Conservation (phyloP, 1,140 invertebrate genomes). For the Melipona quadrifasciata region DNA sequence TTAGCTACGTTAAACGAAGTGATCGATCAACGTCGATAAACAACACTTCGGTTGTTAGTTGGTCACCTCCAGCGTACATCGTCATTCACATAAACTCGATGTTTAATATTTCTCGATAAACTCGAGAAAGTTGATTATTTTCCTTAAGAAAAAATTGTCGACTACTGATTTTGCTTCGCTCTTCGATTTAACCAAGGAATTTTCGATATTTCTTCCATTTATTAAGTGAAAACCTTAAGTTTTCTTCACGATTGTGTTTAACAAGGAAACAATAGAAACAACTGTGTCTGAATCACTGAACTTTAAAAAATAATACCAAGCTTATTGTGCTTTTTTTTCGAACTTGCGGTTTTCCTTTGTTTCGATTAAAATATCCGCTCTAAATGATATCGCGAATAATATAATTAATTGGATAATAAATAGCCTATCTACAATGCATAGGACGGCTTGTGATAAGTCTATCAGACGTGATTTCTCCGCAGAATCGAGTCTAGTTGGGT, state of each 20-base stretch:
- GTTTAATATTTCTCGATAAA: neutral
- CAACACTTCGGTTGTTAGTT: neutral
- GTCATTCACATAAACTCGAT: no score
- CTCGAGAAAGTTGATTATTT: neutral
- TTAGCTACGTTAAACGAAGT: conserved; percentile 9
- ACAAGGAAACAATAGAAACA: no score
- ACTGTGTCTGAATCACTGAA: no score
- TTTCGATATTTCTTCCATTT: neutral
- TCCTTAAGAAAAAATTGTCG: no score
- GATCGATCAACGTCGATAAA: neutral
- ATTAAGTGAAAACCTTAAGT: no score
- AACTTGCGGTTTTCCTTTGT: no score
- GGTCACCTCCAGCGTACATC: no score
- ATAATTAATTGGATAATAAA: neutral
- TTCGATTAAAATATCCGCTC: no score
- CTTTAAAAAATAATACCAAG: no score
- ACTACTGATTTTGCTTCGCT: neutral
- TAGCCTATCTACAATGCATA: neutral
- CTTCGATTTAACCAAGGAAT: neutral
- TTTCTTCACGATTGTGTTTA: no score
- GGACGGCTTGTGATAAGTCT: neutral
- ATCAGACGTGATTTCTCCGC: neutral
- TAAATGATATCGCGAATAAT: no score
- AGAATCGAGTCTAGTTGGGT: neutral
- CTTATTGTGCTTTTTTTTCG: no score